A percentile compares a stretch with the other conserved stretches of the same genome.
Conservation (phyloP, 1,140 invertebrate species). For the Mycetomoellerius zeteki region DNA sequence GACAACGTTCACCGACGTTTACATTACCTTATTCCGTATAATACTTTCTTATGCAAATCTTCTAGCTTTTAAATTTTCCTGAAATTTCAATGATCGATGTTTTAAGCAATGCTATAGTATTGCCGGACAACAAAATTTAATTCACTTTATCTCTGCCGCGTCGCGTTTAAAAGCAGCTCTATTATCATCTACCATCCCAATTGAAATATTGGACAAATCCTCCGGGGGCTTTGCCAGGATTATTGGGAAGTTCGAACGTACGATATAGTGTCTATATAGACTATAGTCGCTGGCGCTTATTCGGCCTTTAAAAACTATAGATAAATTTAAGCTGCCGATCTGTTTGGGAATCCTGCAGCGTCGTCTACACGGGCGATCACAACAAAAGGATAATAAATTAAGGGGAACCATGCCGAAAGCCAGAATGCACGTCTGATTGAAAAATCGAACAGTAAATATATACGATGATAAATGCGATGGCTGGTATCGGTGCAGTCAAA, state of each 20-base stretch:
- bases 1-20: not conserved
- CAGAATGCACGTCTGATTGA: not conserved
- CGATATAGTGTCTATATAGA: conserved; percentile 68
- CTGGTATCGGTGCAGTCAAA: conserved; percentile 9
- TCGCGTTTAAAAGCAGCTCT: conserved; percentile 54
- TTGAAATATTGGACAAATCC: conserved; percentile 75
- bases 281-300: conserved; percentile 60
- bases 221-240: conserved; percentile 68
- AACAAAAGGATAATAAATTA: conserved; percentile 65
- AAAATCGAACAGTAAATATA: conserved; percentile 58
- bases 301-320: conserved; percentile 62
- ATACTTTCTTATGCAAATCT: not conserved
- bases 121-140: conserved; percentile 64
- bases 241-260: conserved; percentile 60
- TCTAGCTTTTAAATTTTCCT: conserved; percentile 3
- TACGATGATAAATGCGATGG: conserved; percentile 21
- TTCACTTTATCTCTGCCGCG: conserved; percentile 61
- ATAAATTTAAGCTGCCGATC: conserved; percentile 67
- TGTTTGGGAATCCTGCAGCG: conserved; percentile 3
- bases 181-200: conserved; percentile 65
- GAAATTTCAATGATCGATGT: conserved; percentile 36
- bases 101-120: conserved; percentile 43
- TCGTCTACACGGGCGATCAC: not conserved
- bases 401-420: not conserved
- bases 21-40: not conserved